Percentiles rank a stretch among this genome's conserved stretches.
Conservation (phyloP, 2,797 vertebrate species). For the Pipistrellus kuhlii region DNA sequence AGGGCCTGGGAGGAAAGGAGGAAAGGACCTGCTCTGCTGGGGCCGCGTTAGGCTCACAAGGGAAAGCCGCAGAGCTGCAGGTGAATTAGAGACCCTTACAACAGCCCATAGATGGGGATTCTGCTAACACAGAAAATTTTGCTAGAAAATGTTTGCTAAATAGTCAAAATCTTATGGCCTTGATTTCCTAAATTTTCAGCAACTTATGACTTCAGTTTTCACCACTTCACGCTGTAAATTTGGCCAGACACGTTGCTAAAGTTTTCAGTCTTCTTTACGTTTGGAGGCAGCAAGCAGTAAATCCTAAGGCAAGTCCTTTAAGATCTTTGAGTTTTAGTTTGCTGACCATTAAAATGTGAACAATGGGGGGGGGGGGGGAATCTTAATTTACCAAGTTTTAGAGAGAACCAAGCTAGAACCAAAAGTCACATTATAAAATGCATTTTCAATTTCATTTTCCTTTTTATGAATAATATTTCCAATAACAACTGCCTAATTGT, state of each 20-base stretch:
- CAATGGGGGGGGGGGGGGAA: too few relatives aligned
- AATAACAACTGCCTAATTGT: neutral
- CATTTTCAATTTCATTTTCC: conserved; percentile 26
- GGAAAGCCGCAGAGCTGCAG: neutral
- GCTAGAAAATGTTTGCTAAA: conserved; percentile 20
- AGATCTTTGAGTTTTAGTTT: neutral
- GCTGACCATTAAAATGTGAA: neutral
- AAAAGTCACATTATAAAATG: conserved; percentile 2
- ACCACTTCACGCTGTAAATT: neutral
- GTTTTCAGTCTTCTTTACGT: neutral
- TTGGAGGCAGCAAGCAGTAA: neutral
- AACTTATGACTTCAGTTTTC: neutral
- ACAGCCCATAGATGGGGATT: neutral
- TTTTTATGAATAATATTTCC: conserved; percentile 47
- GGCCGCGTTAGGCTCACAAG: neutral
- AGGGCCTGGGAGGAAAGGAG: neutral
- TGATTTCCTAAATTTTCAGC: neutral
- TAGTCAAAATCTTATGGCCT: neutral
- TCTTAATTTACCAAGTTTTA: neutral
- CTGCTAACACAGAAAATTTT: neutral
- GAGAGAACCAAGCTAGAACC: conserved; percentile 20
- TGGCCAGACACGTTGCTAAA: neutral
- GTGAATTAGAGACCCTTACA: neutral
- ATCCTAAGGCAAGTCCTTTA: neutral
- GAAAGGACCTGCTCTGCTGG: neutral